Conservation (phyloP, 2,113 vertebrate genomes). For the Orientallactaga bullata region DNA sequence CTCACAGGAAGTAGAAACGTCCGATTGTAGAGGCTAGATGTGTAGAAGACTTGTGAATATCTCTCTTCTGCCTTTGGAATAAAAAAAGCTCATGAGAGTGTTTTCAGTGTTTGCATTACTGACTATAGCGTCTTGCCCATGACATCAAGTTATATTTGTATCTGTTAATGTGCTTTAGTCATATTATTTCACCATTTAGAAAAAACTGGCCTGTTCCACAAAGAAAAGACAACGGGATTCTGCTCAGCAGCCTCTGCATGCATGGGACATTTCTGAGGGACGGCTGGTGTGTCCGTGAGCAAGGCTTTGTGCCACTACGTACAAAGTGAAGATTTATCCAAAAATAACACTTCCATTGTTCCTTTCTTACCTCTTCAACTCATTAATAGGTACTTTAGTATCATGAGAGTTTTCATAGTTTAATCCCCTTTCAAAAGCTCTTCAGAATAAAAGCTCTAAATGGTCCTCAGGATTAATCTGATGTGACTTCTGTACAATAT, state of each 20-base stretch:
- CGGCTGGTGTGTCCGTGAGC: slow-evolving; percentile 82
- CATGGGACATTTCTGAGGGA: slow-evolving; percentile 80
- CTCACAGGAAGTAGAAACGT: slow-evolving; percentile 70
- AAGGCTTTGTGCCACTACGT: slow-evolving; percentile 87
- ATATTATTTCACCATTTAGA: slow-evolving; percentile 68
- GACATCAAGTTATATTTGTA: neutral
- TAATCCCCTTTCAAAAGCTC: slow-evolving; percentile 99
- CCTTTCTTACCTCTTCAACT: slow-evolving; percentile 87
- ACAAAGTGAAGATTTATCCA: slow-evolving; percentile 91
- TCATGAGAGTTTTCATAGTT: slow-evolving; percentile 99
- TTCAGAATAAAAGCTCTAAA: slow-evolving; percentile 97
- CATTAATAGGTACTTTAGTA: slow-evolving; percentile 98
- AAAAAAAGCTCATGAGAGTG: neutral
- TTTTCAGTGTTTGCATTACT: slow-evolving; percentile 44
- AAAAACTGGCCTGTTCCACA: slow-evolving; percentile 75
- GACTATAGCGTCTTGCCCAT: neutral
- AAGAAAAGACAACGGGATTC: slow-evolving; percentile 77
- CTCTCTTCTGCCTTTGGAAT: neutral
- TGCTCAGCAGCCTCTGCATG: slow-evolving; percentile 79
- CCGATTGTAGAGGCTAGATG: slow-evolving; percentile 67
- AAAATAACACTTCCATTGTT: slow-evolving; percentile 92
- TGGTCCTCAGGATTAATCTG: slow-evolving; percentile 99
- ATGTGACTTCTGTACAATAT: slow-evolving; percentile 99
- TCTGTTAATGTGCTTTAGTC: slow-evolving; percentile 76
- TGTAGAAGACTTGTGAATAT: slow-evolving; percentile 36